A percentile compares a stretch with the other conserved stretches of the same genome.
Evolutionary conservation across 2,113 vertebrate genomes (phyloP).

Genomic region (Phrynosoma platyrhinos): DNA sequence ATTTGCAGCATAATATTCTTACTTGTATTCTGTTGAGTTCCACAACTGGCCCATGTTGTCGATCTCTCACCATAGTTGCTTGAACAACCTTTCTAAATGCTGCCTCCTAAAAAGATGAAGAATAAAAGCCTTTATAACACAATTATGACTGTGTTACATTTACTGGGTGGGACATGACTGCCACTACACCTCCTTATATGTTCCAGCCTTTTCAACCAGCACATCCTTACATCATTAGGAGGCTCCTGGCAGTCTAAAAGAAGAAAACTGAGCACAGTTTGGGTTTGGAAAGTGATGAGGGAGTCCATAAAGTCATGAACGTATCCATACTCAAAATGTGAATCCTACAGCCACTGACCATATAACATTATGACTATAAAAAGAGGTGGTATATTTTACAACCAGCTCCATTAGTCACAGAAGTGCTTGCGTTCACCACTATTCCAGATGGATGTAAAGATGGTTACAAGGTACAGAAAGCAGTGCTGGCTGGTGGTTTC

Average conservation of each 20-base stretch:
- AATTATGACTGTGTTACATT: neutral
- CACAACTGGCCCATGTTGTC: slow-evolving; percentile 96
- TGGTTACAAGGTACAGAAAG: too few relatives aligned
- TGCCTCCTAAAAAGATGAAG: slow-evolving; percentile 85
- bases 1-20: slow-evolving; percentile 3
- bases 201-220: neutral
- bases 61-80: slow-evolving; percentile 97
- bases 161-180: neutral
- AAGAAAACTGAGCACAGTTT: neutral
- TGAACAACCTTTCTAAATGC: slow-evolving; percentile 98
- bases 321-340: neutral
- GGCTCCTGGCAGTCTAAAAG: neutral
- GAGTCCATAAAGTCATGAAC: neutral
- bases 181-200: neutral
- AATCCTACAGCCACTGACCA: neutral
- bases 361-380: neutral
- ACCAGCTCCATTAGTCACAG: neutral
- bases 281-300: neutral
- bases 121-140: neutral
- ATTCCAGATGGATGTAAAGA: too few relatives aligned
- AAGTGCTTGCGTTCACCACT: neutral
- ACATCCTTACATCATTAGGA: neutral
- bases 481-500: too few relatives aligned
- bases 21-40: slow-evolving; percentile 99
- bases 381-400: neutral